phyloP scores from a whole-genome alignment of 2,113 vertebrate species.

The Grammomys surdaster region DNA sequence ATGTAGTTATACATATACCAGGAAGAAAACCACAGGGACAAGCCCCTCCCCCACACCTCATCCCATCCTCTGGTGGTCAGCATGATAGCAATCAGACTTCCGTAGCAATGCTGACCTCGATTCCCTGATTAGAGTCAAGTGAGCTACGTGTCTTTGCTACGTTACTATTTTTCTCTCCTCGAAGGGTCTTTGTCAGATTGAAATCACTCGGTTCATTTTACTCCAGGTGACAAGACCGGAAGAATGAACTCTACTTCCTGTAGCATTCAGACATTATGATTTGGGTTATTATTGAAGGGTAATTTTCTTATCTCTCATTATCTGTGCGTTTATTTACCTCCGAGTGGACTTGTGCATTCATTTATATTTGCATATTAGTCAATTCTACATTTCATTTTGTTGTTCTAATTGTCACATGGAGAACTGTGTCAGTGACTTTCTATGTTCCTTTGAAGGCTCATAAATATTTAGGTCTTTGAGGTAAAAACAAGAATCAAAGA shows the following conservation, averaged over 20 bases:
- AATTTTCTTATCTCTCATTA: background rate
- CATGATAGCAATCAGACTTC: fast-evolving
- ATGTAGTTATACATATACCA: background rate
- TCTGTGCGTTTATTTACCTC: background rate
- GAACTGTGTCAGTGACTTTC: background rate
- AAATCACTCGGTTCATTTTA: background rate
- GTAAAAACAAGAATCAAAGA: background rate
- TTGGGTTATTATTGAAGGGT: background rate
- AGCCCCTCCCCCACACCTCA: background rate
- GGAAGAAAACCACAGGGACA: background rate
- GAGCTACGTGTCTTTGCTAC: background rate
- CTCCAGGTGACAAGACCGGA: background rate
- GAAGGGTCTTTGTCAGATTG: background rate
- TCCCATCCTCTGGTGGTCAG: no score
- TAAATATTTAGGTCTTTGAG: background rate
- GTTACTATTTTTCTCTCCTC: background rate
- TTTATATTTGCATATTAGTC: background rate
- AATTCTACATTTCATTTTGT: background rate
- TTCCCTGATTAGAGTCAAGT: background rate
- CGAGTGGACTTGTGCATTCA: background rate
- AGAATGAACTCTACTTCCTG: background rate
- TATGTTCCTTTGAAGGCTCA: background rate
- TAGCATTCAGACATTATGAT: background rate
- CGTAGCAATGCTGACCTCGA: background rate
- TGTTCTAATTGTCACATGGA: background rate